These are phyloP conservation scores for Chondrilla cf. caribensis DNA, from an alignment of 37 sponge, comb jelly and placozoan species.

Conservation along the genomic window DNA sequence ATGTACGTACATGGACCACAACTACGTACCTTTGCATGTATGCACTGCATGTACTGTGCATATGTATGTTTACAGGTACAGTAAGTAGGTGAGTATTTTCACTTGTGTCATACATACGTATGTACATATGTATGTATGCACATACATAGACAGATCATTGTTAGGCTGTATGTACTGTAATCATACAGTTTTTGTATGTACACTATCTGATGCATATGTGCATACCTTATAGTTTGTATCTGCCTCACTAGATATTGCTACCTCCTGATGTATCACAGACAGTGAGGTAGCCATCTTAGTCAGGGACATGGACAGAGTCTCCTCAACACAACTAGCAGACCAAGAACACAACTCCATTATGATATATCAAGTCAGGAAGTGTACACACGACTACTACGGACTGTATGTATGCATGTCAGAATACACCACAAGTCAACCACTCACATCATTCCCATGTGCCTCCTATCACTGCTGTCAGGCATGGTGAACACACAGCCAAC, in stretches of 20 bases:
- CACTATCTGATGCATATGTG: too few species aligned
- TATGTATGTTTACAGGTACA: too few species aligned
- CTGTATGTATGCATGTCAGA: not conserved
- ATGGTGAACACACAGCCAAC: constrained; percentile 83
- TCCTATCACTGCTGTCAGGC: constrained; percentile 58
- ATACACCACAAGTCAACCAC: not conserved
- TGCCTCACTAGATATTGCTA: constrained; percentile 69
- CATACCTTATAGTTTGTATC: constrained; percentile 82
- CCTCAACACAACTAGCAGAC: constrained; percentile 52
- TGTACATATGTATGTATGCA: not conserved
- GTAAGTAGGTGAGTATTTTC: too few species aligned
- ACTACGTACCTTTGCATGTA: too few species aligned
- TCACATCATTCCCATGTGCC: constrained; percentile 85
- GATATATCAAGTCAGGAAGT: not conserved
- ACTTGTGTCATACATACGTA: too few species aligned
- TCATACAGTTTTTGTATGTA: too few species aligned
- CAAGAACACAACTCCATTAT: not conserved
- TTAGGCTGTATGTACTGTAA: too few species aligned
- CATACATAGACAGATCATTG: constrained; percentile 12
- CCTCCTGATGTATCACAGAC: constrained; percentile 88
- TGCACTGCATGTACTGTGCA: too few species aligned
- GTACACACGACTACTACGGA: not conserved
- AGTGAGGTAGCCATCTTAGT: constrained; percentile 56
- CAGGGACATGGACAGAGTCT: constrained; percentile 53
- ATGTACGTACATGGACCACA: too few species aligned